phyloP scores from a whole-genome alignment of 2,113 vertebrate species.

The Panthera uncia region DNA sequence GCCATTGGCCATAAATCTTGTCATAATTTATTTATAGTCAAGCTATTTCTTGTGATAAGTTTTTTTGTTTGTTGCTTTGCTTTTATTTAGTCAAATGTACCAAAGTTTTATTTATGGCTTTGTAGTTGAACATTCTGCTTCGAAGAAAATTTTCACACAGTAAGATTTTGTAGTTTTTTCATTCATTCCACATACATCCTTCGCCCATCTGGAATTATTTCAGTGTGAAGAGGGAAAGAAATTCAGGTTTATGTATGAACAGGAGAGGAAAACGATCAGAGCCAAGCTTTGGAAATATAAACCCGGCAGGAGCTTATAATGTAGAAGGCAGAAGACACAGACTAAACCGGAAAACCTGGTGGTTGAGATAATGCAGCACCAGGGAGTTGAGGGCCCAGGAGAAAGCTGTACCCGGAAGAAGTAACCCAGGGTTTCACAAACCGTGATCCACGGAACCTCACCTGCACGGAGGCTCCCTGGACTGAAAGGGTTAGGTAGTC shows the following conservation, averaged over 20 bases:
- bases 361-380: neutral
- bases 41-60: neutral
- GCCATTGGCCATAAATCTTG: neutral
- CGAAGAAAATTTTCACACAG: neutral
- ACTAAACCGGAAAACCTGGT: neutral
- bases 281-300: slow-evolving; percentile 33
- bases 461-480: rapidly evolving
- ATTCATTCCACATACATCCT: neutral
- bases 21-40: neutral
- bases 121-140: neutral
- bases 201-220: slow-evolving; percentile 57
- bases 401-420: neutral
- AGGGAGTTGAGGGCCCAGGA: rapidly evolving
- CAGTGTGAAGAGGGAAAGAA: slow-evolving; percentile 31
- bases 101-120: slow-evolving; percentile 6
- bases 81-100: slow-evolving; percentile 40
- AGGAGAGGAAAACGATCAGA: slow-evolving; percentile 1
- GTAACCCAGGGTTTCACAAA: neutral
- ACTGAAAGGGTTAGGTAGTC: neutral
- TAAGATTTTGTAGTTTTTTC: neutral
- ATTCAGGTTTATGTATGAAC: slow-evolving; percentile 11
- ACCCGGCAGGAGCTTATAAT: slow-evolving; percentile 52
- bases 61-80: neutral
- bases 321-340: neutral
- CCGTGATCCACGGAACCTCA: neutral